Evolutionary conservation across 2,113 vertebrate genomes (phyloP).

Genomic region (Panurus biarmicus): DNA sequence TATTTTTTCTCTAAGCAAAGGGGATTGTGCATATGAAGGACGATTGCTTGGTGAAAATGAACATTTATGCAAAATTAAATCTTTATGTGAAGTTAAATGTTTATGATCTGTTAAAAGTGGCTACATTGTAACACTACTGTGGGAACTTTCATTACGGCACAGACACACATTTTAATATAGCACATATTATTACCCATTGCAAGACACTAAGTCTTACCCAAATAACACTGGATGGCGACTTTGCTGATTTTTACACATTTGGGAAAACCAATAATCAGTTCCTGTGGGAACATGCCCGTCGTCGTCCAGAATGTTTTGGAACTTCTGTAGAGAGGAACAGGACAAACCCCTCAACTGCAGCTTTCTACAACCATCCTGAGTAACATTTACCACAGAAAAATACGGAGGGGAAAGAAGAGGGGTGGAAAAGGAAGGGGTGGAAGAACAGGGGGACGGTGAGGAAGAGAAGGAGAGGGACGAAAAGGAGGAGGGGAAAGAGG

Average conservation of each 20-base stretch:
- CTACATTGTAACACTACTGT: accelerated
- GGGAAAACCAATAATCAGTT: constrained; percentile 84
- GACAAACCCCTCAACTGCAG: not conserved
- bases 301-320: constrained; percentile 89
- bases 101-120: not conserved
- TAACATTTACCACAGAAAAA: not conserved
- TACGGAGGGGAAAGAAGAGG: accelerated
- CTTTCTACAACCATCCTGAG: accelerated
- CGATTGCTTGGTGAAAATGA: not conserved
- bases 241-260: constrained; percentile 71
- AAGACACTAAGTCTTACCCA: constrained; percentile 68
- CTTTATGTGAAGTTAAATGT: not conserved
- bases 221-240: constrained; percentile 81
- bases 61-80: not conserved
- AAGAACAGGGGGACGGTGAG: accelerated
- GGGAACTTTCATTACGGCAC: not conserved
- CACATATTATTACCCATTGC: not conserved
- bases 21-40: no score
- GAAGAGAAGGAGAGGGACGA: not conserved
- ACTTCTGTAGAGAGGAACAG: constrained; percentile 65
- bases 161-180: not conserved
- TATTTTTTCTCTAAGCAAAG: not conserved
- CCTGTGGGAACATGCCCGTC: constrained; percentile 95
- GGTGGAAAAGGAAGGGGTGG: no score
- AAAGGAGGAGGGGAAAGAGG: not conserved